Percentiles rank a stretch among this genome's conserved stretches.
These are phyloP conservation scores for Pseudopleuronectes americanus DNA, from an alignment of 2,797 vertebrate species.

Conservation along the genomic window DNA sequence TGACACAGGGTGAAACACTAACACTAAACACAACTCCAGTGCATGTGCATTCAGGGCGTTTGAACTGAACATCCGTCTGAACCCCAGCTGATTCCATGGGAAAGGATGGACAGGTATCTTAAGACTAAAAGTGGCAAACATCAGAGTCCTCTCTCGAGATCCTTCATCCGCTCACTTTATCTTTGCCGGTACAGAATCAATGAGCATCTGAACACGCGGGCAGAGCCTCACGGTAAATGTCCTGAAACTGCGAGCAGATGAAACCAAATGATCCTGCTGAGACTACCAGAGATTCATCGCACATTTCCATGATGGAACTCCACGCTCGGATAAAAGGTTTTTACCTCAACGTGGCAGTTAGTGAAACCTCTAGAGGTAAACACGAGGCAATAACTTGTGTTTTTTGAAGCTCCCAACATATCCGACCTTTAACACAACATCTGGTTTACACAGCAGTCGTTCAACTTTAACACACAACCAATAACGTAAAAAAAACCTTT, in stretches of 20 bases:
- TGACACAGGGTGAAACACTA: not conserved
- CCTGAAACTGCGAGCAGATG: not conserved
- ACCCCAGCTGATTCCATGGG: not conserved
- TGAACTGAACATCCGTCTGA: not conserved
- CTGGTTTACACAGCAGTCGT: constrained; percentile 10
- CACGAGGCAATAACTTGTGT: not conserved
- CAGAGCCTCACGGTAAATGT: not conserved
- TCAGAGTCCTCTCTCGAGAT: not conserved
- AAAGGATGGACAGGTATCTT: not conserved
- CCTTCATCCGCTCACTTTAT: not conserved
- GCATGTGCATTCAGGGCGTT: not conserved
- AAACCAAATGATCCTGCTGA: constrained; percentile 10
- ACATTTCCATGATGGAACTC: not conserved
- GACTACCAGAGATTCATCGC: not conserved
- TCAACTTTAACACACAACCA: constrained; percentile 5
- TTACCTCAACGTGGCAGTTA: not conserved
- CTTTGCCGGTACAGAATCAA: constrained; percentile 9
- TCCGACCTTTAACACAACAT: constrained; percentile 8
- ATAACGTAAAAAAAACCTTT: not conserved
- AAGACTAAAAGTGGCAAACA: not conserved
- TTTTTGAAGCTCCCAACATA: not conserved
- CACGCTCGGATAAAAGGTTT: not conserved
- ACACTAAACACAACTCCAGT: no score
- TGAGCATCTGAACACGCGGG: not conserved
- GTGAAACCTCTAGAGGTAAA: not conserved